Evolutionary conservation across 1,140 invertebrate species (phyloP).

Genomic region (Medauroidea extradentata): DNA sequence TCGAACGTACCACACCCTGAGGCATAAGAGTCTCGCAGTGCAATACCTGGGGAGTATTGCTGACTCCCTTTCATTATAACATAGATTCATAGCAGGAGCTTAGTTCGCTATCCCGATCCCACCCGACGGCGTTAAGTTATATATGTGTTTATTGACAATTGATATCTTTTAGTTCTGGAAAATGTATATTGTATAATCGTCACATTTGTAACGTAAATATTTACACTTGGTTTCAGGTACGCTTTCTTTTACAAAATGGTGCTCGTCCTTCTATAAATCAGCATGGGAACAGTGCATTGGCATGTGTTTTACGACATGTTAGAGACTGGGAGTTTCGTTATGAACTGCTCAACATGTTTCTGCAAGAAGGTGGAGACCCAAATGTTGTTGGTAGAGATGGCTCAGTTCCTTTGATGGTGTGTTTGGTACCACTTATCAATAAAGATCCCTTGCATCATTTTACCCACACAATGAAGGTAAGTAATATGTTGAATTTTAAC

Average conservation of each 20-base stretch:
- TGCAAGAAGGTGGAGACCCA: slow-evolving; percentile 61
- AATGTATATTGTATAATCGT: too few species aligned
- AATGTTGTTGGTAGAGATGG: slow-evolving; percentile 67
- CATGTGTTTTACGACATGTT: slow-evolving; percentile 66
- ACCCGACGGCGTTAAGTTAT: too few species aligned
- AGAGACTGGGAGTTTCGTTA: slow-evolving; percentile 73
- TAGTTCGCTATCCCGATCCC: too few species aligned
- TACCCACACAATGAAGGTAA: slow-evolving; percentile 68
- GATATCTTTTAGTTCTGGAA: too few species aligned
- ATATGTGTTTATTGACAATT: too few species aligned
- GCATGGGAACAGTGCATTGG: slow-evolving; percentile 63
- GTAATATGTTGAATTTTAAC: slow-evolving; percentile 2
- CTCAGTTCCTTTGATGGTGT: slow-evolving; percentile 67
- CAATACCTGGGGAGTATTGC: too few species aligned
- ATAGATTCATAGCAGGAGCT: too few species aligned
- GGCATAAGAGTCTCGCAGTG: too few species aligned
- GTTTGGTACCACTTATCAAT: slow-evolving; percentile 67
- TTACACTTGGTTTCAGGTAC: slow-evolving; percentile 18
- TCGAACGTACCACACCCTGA: too few species aligned
- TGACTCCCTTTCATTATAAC: too few species aligned
- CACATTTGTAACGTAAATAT: too few species aligned
- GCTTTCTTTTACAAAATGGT: slow-evolving; percentile 58
- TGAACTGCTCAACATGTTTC: slow-evolving; percentile 64
- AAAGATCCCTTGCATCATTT: slow-evolving; percentile 70
- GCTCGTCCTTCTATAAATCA: slow-evolving; percentile 65